A percentile compares a stretch with the other conserved stretches of the same genome.
phyloP scores from a whole-genome alignment of 2,113 vertebrate genomes.

The Albula glossodonta region DNA sequence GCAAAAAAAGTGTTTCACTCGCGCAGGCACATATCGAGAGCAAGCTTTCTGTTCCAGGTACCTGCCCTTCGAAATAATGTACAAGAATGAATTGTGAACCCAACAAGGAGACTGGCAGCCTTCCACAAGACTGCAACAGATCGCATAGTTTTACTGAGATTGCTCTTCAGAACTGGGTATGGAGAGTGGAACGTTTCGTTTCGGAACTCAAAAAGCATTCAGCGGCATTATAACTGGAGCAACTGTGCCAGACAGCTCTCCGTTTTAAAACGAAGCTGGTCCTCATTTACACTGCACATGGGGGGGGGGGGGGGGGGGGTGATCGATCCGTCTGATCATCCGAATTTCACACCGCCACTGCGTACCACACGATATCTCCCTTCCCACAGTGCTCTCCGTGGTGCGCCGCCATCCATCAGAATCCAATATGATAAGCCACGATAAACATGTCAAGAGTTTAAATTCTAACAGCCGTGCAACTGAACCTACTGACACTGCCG shows the following conservation, averaged over 20 bases:
- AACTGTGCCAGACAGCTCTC: background rate
- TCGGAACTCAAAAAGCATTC: background rate
- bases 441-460: background rate
- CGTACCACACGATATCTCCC: background rate
- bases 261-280: background rate
- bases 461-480: background rate
- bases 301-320: background rate
- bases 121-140: background rate
- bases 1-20: background rate
- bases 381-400: background rate
- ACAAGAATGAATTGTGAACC: background rate
- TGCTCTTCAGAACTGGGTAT: too few species aligned
- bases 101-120: background rate
- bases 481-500: background rate
- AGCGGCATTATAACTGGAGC: background rate
- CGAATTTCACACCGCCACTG: background rate
- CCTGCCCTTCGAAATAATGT: background rate
- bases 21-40: background rate
- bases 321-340: background rate
- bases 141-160: background rate
- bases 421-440: too few species aligned
- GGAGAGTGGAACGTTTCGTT: background rate
- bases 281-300: background rate
- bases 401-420: background rate
- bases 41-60: background rate